Base-by-base conservation (phyloP, 2,113 vertebrate species). In the Rynchops niger region DNA sequence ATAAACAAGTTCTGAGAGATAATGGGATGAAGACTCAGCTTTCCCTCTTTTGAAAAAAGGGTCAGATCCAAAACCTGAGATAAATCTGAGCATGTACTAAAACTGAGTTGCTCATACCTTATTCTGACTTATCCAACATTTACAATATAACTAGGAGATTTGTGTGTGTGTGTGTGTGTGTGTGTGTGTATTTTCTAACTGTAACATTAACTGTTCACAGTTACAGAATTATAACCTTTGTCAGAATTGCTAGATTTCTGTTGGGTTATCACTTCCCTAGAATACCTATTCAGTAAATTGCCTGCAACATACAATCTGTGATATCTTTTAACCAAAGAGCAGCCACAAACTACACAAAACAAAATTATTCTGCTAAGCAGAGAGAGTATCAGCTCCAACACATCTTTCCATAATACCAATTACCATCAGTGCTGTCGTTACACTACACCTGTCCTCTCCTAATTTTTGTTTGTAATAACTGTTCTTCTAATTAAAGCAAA, bases 81-180 rank as follows among this genome's bases (percentile, higher is more conserved):
- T 73, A 70, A 83, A 95, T 66, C 94, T 50, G 62, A 86, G 58
- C 5, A 11, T 23, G 9, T 76, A 45, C 20, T 58, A 59, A 74
- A 86, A 94, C 69, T 56, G 42, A 38, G 8, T 80, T 80, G 40
- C 19, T 85, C 19, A 40, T 43, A 59, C 29, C 30, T 94, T 47
- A 56, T n/a, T 67, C 32, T 67, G 63, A 89, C 29, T 84, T 79
- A 63, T 11, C 25, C 83, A 88, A 27, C 25, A 59, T 19, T 82
- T 40, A 76, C 1, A 5, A 32, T 38, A 62, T 21, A 1, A 76
- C 36, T 74, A 59, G 66, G 27, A 89, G 29, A 40, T 40, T 17
- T 66, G 2, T n/a, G 4, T 42, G 3, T 7, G 5, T 40, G 27
- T 43, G 36, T 66, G 2, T n/a, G 4, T 42, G 3, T 7, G 5